Evolutionary conservation across 1,140 invertebrate genomes (phyloP).

Genomic region (Papilio machaon): DNA sequence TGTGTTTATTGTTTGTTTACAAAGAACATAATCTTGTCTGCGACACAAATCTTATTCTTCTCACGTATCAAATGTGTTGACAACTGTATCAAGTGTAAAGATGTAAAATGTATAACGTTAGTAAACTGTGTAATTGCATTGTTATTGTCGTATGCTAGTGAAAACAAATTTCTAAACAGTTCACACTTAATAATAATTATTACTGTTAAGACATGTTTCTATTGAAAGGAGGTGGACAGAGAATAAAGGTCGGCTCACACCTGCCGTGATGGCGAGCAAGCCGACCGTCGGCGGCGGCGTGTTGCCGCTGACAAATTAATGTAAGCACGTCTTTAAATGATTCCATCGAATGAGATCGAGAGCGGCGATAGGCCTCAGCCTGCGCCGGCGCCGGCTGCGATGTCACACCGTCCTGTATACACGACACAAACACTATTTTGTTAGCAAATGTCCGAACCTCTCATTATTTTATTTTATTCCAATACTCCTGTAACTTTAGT

Average conservation of each 20-base stretch:
- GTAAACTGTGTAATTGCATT: not conserved
- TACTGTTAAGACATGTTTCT: not conserved
- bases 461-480: slow-evolving; percentile 2
- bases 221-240: not conserved
- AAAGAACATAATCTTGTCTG: not conserved
- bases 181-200: not conserved
- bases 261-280: not conserved
- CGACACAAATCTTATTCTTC: slow-evolving; percentile 6
- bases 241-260: not conserved
- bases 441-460: slow-evolving; percentile 3
- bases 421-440: not conserved
- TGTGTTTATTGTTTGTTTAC: not conserved
- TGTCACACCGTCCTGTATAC: not conserved
- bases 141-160: not conserved
- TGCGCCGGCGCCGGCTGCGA: not conserved
- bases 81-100: not conserved
- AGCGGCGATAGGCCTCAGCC: not conserved
- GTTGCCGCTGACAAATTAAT: slow-evolving; percentile 4
- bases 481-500: not conserved
- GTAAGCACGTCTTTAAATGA: slow-evolving; percentile 14
- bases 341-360: slow-evolving; percentile 5
- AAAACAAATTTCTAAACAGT: not conserved
- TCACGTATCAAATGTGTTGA: not conserved
- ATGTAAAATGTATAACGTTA: not conserved
- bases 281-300: not conserved